Evolutionary conservation across 1,140 invertebrate species (phyloP).

Genomic region (Ridgeia piscesae): DNA sequence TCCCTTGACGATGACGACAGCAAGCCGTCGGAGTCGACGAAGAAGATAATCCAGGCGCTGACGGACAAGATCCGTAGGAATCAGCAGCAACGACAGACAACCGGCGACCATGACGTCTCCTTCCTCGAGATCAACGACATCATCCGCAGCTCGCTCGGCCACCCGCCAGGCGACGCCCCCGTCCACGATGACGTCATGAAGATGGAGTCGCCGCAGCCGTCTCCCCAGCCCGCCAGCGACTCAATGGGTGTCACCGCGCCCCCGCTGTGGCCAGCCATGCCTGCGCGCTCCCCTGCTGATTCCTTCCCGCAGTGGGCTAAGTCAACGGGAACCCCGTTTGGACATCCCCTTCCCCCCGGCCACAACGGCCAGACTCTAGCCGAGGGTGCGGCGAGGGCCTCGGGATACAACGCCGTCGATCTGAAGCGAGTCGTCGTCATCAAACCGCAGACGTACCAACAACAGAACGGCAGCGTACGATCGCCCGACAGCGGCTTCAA

Average conservation of each 20-base stretch:
- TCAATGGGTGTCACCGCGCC: not conserved
- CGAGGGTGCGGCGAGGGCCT: not conserved
- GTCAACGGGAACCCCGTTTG: not conserved
- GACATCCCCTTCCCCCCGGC: not conserved
- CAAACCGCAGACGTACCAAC: not conserved
- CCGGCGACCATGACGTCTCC: not conserved
- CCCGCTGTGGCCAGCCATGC: not conserved
- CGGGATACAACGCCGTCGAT: not conserved
- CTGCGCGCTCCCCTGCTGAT: not conserved
- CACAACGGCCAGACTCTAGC: not conserved
- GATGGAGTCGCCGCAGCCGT: not conserved
- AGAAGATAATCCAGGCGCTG: slow-evolving; percentile 13
- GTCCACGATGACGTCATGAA: not conserved
- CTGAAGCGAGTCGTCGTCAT: not conserved
- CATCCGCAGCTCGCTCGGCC: not conserved
- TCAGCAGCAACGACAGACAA: not conserved
- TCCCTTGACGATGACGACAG: not conserved
- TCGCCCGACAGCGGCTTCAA: slow-evolving; percentile 13
- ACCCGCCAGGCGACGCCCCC: not conserved
- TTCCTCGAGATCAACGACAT: slow-evolving; percentile 12
- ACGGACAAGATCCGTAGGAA: not conserved
- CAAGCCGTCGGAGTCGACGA: slow-evolving; percentile 14
- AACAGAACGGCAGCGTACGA: slow-evolving; percentile 1
- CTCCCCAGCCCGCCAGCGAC: not conserved
- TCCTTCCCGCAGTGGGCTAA: not conserved